Evolutionary conservation across 2,888 invertebrate species (phyloP).

Genomic region (Drosophila histrio): DNA sequence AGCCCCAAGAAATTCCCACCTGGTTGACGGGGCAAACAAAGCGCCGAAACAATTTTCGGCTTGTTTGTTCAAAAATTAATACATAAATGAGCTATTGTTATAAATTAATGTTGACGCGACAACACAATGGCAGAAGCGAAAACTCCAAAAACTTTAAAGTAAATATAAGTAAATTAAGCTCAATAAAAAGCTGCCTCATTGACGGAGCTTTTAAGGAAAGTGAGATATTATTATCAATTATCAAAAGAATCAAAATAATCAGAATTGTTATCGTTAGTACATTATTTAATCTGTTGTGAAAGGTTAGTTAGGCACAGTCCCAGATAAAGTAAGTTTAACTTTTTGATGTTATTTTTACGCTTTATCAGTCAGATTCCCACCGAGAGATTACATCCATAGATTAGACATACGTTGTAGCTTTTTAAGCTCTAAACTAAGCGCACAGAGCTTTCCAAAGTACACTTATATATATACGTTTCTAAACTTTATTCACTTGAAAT

Average conservation of each 20-base stretch:
- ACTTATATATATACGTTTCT: no score
- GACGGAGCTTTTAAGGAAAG: not conserved
- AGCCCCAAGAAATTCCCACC: constrained; percentile 51
- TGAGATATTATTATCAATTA: not conserved
- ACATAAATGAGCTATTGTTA: constrained; percentile 62
- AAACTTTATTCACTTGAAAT: no score
- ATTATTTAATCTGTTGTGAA: constrained; percentile 5
- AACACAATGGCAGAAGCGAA: constrained; percentile 20
- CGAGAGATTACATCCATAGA: not conserved
- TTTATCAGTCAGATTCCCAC: not conserved
- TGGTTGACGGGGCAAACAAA: constrained; percentile 29
- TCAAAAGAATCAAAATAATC: not conserved
- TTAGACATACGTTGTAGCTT: not conserved
- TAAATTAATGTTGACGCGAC: constrained; percentile 43
- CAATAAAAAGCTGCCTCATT: not conserved
- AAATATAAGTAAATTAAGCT: constrained; percentile 20
- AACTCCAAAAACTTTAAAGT: constrained; percentile 37
- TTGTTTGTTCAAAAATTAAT: constrained; percentile 55
- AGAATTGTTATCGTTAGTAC: not conserved
- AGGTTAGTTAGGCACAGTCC: constrained; percentile 6
- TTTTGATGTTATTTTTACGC: not conserved
- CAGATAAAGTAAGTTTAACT: constrained; percentile 1
- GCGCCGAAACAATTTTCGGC: constrained; percentile 56
- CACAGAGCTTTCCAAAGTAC: not conserved
- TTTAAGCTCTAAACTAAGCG: not conserved